Base-by-base conservation (phyloP, 2,797 vertebrate species). In the Sphenodon punctatus region DNA sequence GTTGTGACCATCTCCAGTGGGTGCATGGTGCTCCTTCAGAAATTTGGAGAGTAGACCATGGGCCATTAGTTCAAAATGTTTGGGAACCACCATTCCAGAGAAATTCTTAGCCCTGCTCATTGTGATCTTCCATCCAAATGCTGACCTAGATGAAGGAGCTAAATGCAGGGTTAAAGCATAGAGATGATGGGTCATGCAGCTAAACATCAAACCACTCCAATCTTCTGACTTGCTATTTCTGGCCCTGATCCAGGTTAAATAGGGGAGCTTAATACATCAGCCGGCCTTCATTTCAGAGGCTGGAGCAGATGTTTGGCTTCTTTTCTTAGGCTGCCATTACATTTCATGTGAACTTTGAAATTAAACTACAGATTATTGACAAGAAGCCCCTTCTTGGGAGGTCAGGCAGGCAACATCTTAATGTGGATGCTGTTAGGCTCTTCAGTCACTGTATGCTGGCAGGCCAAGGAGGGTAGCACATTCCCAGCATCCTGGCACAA, bases 321-420 rank as follows among this genome's bases (percentile, higher is more conserved):
- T 30, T 72, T 86, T 76, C 65, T 38, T 69, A 12, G 84, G 78
- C 75, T 85, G 53, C 61, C 8, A 5, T 0, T 11, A 78, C 71
- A 67, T 59, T 76, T 61, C 0, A 0, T 2, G 0, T 72, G 76
- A 75, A 78, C 78, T 72, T 67, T 46, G 34, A 65, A 59, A 58
- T 36, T 80, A 71, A 86, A 36, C 63, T 58, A 20, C 55, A 45
- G 16, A 2, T 27, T 74, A 67, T 38, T 23, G 53, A 53, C 58
- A 67, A 4, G 27, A 82, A 90, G 90, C 78, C 80, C 72, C 69
- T 89, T 61, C 66, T 82, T 59, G 15, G 66, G 32, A 80, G 17
- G 22, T 19, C 20, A 71, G 46, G 16, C 19, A 74, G 81, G 75
- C 45, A 27, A 71, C 17, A 6, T 45, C 25, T 27, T 39, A 39